phyloP scores from a whole-genome alignment of 2,113 vertebrate genomes.

The Copsychus sechellarum region DNA sequence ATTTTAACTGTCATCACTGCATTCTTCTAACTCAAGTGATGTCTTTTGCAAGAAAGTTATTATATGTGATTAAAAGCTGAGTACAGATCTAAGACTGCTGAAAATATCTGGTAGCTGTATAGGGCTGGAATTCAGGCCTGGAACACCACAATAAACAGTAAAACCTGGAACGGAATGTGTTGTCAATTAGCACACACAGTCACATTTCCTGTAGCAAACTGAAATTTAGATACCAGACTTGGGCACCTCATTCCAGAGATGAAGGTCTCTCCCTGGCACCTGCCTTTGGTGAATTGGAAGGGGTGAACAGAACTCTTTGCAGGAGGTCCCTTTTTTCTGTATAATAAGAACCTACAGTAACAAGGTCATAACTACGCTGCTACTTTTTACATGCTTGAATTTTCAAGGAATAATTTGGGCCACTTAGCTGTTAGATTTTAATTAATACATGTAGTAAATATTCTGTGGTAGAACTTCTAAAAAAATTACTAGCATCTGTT shows the following conservation, averaged over 20 bases:
- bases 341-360: background rate
- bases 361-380: background rate
- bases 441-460: conserved; percentile 50
- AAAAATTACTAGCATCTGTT: conserved; percentile 15
- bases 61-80: background rate
- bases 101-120: background rate
- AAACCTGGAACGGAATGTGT: background rate
- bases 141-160: background rate
- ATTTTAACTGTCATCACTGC: conserved; percentile 40
- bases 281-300: background rate
- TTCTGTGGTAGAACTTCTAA: background rate
- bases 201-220: background rate
- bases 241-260: background rate
- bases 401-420: background rate
- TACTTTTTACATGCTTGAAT: background rate
- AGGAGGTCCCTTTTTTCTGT: background rate
- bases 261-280: background rate
- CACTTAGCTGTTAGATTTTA: conserved; percentile 37
- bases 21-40: conserved; percentile 5
- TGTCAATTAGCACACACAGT: background rate
- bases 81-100: background rate
- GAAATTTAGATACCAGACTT: background rate
- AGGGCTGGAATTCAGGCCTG: background rate
- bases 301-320: background rate
- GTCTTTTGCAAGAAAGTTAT: conserved; percentile 20